Base-by-base conservation (phyloP, 2,888 invertebrate genomes). In the Aromia moschata region DNA sequence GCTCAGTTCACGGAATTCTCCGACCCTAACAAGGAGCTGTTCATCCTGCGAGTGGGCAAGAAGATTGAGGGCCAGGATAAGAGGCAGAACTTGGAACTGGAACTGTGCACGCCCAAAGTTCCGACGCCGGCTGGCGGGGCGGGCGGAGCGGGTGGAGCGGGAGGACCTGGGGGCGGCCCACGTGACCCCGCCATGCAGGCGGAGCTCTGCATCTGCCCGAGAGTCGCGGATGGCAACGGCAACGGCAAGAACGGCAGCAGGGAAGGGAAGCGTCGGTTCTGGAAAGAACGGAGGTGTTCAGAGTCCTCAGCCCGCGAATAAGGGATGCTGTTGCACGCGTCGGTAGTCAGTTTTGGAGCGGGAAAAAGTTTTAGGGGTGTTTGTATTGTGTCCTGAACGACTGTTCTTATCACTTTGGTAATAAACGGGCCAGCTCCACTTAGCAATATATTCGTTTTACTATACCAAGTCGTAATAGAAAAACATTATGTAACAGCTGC, bases 71-170 rank as follows among this genome's bases (percentile, higher is more conserved):
- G 88, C 0, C 85, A 85, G 38, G 87, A 87, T 59, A 90, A 90
- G 79, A 89, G 89, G 76, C 85, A 85, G 49, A 88, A 85, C 49
- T 81, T 89, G 77, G 85, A 92, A 82, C 83, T 92, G 67, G 91
- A 92, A 71, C 77, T 92, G 72, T 85, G 87, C 49, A 92, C 92
- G 0, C 92, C 92, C 0, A 87, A 88, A 59, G 87, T 87, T n/a
- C 33, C 33, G 2, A 11, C 2, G 2, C 10, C 33, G 5, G 10
- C 33, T 11, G 33, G 33, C 25, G 25, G 25, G 4, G 25, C 25
- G 4, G 25, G 4, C 25, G 7, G 25, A 5, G 7, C 4, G 25
- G 4, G 7, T 5, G 5, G 5, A 11, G 33, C 33, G 10, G 2
- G 5, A 33, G n/a, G n/a, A n/a, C n/a, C n/a, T n/a, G n/a, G n/a